These are phyloP conservation scores for Alauda arvensis DNA, from an alignment of 2,797 vertebrate genomes.

Conservation along the genomic window DNA sequence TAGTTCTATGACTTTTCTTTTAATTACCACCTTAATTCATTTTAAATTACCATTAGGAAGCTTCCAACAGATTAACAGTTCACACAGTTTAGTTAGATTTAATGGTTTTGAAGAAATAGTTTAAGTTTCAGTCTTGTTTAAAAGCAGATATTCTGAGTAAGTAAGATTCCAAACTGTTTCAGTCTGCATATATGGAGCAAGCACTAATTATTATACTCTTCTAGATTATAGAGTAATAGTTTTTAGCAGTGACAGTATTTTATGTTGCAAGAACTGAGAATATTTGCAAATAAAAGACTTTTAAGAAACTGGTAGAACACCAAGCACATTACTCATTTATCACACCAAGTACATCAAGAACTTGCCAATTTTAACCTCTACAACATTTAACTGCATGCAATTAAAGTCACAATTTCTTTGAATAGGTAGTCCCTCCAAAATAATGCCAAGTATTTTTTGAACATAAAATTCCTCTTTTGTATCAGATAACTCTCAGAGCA, in stretches of 20 bases:
- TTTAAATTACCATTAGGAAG: not conserved
- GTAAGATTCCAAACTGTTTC: not conserved
- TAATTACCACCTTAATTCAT: not conserved
- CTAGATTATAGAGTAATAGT: not conserved
- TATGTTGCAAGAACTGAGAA: not conserved
- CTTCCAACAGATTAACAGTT: not conserved
- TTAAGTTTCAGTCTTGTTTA: slow-evolving; percentile 34
- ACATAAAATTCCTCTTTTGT: not conserved
- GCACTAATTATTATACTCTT: not conserved
- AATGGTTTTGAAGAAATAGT: not conserved
- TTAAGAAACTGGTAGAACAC: not conserved
- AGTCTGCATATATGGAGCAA: not conserved
- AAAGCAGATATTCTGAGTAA: slow-evolving; percentile 44
- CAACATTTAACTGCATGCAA: not conserved
- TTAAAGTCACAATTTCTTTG: not conserved
- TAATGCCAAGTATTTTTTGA: not conserved
- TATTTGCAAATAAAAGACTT: not conserved
- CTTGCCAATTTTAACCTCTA: not conserved
- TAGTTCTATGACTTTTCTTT: not conserved
- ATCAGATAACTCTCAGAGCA: not conserved
- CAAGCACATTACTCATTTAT: not conserved
- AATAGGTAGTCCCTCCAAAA: not conserved
- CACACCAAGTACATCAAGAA: not conserved
- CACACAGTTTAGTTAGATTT: not conserved
- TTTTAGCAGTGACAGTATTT: not conserved